Conservation (phyloP, 92 coral and sea anemone genomes). For the Siderastrea siderea region DNA sequence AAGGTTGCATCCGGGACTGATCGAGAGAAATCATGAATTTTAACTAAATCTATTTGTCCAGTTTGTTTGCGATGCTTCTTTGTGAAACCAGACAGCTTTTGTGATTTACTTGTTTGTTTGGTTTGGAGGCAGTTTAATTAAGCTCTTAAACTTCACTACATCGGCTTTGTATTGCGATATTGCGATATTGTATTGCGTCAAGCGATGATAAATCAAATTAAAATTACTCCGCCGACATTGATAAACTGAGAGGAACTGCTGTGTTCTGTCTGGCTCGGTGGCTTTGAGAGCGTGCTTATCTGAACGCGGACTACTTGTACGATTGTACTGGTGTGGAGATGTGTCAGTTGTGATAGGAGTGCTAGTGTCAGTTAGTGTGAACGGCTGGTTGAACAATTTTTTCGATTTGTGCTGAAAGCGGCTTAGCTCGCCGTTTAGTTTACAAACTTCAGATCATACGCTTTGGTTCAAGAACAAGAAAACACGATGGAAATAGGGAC, state of each 20-base stretch:
- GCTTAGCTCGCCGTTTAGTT: neutral
- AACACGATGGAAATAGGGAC: constrained; percentile 25
- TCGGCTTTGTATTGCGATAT: neutral
- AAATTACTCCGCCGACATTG: too few relatives aligned
- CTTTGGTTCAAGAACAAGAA: neutral
- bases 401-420: neutral
- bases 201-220: too few relatives aligned
- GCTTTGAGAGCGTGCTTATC: too few relatives aligned
- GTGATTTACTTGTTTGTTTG: neutral
- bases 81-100: too few relatives aligned
- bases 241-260: too few relatives aligned
- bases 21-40: too few relatives aligned
- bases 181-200: too few relatives aligned
- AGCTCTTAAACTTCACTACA: neutral
- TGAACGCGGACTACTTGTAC: too few relatives aligned
- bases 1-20: too few relatives aligned
- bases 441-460: neutral
- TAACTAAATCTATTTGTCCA: too few relatives aligned
- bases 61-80: too few relatives aligned
- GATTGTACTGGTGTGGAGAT: neutral
- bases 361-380: neutral
- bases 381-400: neutral
- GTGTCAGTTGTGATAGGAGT: neutral
- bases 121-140: neutral
- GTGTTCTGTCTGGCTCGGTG: too few relatives aligned